These are phyloP conservation scores for Morpho deidamia DNA, from an alignment of 2,888 invertebrate species.

Conservation along the genomic window DNA sequence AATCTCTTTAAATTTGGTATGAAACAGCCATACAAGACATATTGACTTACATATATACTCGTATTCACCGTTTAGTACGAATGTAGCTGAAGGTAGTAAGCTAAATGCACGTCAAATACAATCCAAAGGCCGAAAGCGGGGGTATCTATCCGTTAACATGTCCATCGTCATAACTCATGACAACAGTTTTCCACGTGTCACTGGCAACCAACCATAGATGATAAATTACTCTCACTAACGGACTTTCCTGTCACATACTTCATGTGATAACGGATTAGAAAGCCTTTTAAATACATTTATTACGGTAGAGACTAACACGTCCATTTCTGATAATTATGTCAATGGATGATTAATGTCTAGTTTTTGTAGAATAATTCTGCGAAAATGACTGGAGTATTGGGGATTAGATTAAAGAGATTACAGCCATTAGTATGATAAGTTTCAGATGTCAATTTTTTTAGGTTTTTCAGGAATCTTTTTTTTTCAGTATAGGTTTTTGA, in stretches of 20 bases:
- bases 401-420: no score
- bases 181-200: slow-evolving; percentile 66
- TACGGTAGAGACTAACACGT: not conserved
- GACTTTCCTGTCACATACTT: slow-evolving; percentile 14
- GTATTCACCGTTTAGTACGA: no score
- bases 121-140: slow-evolving; percentile 20
- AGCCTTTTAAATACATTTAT: slow-evolving; percentile 5
- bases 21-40: no score
- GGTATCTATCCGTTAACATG: slow-evolving; percentile 40
- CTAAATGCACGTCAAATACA: slow-evolving; percentile 12
- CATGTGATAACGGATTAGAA: slow-evolving; percentile 8
- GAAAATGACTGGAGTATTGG: not conserved
- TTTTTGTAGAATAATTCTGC: not conserved
- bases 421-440: no score
- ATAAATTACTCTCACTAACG: slow-evolving; percentile 35
- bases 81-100: not conserved
- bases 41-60: no score
- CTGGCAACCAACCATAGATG: slow-evolving; percentile 46
- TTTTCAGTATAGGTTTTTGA: no score
- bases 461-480: no score
- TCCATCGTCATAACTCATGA: slow-evolving; percentile 59
- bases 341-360: not conserved
- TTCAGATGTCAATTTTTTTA: no score
- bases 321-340: slow-evolving; percentile 3
- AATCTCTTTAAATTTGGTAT: no score